Evolutionary conservation across 1,140 invertebrate genomes (phyloP).

Genomic region (Elysia chlorotica): DNA sequence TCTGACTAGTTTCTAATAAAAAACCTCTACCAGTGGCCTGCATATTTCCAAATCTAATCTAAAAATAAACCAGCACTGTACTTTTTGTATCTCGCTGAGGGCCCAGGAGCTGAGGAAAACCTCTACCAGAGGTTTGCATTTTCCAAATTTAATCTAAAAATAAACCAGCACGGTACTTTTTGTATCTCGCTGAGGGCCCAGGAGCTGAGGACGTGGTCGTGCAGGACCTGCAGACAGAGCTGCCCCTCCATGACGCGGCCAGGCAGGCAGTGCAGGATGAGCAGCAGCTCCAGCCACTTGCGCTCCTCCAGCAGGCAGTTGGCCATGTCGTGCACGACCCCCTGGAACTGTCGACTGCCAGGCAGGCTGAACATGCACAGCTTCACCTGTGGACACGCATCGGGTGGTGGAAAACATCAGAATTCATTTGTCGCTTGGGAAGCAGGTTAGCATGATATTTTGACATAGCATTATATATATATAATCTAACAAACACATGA

Average conservation of each 20-base stretch:
- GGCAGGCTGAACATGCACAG: conserved; percentile 51
- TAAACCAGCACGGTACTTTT: no score
- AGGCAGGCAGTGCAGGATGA: conserved; percentile 46
- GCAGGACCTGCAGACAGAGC: conserved; percentile 35
- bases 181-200: no score
- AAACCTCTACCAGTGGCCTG: no score
- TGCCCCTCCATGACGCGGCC: conserved; percentile 31
- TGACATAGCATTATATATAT: no score
- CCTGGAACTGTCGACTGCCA: conserved; percentile 39
- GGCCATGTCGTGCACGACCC: conserved; percentile 40
- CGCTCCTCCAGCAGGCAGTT: conserved; percentile 36
- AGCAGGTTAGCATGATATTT: no score
- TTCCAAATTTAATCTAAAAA: no score
- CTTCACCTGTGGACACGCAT: conserved; percentile 41
- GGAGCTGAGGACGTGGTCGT: conserved; percentile 50
- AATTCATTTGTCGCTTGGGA: no score
- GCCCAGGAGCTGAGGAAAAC: no score
- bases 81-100: background rate
- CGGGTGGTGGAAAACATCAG: no score
- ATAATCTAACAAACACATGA: no score
- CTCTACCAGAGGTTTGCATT: no score
- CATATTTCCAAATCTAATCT: background rate
- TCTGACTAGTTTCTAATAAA: background rate
- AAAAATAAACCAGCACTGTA: background rate
- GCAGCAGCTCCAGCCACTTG: conserved; percentile 45